phyloP scores from a whole-genome alignment of 1,140 invertebrate species.

The Rhynchophorus ferrugineus region DNA sequence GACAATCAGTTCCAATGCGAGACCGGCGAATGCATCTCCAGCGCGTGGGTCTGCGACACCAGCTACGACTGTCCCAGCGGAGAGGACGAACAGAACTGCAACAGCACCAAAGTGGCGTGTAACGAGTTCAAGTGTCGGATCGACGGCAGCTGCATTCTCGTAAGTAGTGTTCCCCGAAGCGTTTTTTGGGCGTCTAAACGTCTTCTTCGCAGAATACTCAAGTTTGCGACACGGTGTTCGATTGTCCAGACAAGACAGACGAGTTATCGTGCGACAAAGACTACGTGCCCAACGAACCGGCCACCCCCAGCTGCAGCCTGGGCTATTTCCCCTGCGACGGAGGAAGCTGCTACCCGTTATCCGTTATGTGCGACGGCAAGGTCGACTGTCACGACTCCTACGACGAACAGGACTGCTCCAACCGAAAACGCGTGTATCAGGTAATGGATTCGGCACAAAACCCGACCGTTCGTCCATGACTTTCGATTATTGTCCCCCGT shows the following conservation, averaged over 20 bases:
- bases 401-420: conserved; percentile 62
- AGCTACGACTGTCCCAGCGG: conserved; percentile 50
- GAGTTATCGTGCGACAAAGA: conserved; percentile 48
- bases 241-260: conserved; percentile 73
- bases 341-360: conserved; percentile 50
- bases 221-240: conserved; percentile 59
- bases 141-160: conserved; percentile 63
- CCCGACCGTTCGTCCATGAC: no score
- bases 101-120: conserved; percentile 30
- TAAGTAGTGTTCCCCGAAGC: conserved; percentile 9
- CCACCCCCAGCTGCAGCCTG: conserved; percentile 44
- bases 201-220: conserved; percentile 28
- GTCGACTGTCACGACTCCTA: conserved; percentile 61
- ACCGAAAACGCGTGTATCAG: conserved; percentile 45
- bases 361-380: conserved; percentile 56
- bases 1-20: conserved; percentile 60
- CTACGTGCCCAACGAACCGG: conserved; percentile 34
- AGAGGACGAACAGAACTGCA: conserved; percentile 48
- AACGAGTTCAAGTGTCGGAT: conserved; percentile 56
- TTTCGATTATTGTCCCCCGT: no score
- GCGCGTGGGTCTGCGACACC: conserved; percentile 52
- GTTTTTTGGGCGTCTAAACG: not conserved
- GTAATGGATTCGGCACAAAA: conserved; percentile 11
- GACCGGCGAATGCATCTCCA: conserved; percentile 47
- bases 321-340: conserved; percentile 58